These are phyloP conservation scores for Teleogryllus oceanicus DNA, from an alignment of 2,888 invertebrate genomes.

Conservation along the genomic window DNA sequence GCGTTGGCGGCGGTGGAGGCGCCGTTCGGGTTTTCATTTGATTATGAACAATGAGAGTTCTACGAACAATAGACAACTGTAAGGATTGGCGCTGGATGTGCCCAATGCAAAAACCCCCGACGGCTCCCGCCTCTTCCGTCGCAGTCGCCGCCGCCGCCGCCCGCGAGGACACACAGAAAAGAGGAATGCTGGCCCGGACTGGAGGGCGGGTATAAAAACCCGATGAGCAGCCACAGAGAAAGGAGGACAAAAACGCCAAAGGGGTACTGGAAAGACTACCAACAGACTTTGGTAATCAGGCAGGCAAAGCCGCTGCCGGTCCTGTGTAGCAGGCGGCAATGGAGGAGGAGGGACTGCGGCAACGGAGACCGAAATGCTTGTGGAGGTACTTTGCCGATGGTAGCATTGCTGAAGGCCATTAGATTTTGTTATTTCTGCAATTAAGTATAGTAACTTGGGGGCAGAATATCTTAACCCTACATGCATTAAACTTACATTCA, in stretches of 20 bases:
- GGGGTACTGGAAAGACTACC: neutral
- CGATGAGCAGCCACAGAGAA: slow-evolving; percentile 1
- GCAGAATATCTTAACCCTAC: no score
- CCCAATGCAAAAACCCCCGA: slow-evolving; percentile 22
- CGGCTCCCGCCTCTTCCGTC: neutral
- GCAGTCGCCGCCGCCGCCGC: neutral
- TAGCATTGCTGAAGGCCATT: no score
- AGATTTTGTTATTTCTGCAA: no score
- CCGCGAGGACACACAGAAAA: neutral
- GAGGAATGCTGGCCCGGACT: neutral
- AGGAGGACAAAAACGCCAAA: neutral
- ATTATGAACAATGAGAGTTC: slow-evolving; percentile 39
- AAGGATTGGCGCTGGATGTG: slow-evolving; percentile 33
- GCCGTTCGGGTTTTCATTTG: slow-evolving; percentile 37
- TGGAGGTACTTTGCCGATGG: no score
- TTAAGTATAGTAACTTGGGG: no score
- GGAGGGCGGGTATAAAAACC: neutral
- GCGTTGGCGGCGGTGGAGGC: neutral
- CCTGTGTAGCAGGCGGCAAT: neutral
- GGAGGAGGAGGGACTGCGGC: neutral
- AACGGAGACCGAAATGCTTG: no score
- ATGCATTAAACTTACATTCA: no score
- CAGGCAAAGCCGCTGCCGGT: neutral
- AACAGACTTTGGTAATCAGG: neutral
- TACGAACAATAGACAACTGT: slow-evolving; percentile 39